These are phyloP conservation scores for Odontomachus brunneus DNA, from an alignment of 1,140 invertebrate species.

Conservation along the genomic window DNA sequence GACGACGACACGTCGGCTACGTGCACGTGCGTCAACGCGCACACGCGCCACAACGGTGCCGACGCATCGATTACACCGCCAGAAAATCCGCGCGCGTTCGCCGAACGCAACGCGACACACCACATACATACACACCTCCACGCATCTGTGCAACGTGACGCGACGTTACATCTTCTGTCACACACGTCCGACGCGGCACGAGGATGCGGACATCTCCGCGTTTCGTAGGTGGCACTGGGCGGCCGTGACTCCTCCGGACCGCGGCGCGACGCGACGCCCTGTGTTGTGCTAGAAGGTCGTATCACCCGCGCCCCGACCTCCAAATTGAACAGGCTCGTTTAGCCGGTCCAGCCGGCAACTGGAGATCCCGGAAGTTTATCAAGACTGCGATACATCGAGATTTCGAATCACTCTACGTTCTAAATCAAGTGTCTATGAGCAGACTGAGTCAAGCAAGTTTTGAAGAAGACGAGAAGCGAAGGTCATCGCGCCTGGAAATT, in stretches of 20 bases:
- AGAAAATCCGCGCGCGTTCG: slow-evolving; percentile 22
- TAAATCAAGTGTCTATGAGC: too few relatives aligned
- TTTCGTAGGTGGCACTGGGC: slow-evolving; percentile 50
- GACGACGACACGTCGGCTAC: slow-evolving; percentile 28
- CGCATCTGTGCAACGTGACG: background rate
- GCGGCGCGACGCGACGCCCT: slow-evolving; percentile 16
- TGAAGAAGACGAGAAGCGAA: too few relatives aligned
- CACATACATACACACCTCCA: background rate
- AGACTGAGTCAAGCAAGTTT: too few relatives aligned
- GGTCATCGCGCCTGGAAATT: too few relatives aligned
- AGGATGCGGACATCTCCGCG: background rate
- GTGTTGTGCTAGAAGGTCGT: background rate
- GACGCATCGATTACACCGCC: slow-evolving; percentile 32
- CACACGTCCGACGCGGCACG: too few relatives aligned
- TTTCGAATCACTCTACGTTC: too few relatives aligned
- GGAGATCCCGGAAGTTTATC: too few relatives aligned
- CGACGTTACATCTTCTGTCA: too few relatives aligned
- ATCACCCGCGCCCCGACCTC: background rate
- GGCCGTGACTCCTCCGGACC: slow-evolving; percentile 18
- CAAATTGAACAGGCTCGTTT: background rate
- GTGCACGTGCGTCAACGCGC: slow-evolving; percentile 38
- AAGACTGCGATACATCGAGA: too few relatives aligned
- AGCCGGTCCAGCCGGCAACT: too few relatives aligned
- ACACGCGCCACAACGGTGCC: slow-evolving; percentile 8
- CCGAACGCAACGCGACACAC: background rate